A percentile compares a stretch with the other conserved stretches of the same genome.
phyloP scores from a whole-genome alignment of 1,140 invertebrate species.

The Hylyphantes graminicola region DNA sequence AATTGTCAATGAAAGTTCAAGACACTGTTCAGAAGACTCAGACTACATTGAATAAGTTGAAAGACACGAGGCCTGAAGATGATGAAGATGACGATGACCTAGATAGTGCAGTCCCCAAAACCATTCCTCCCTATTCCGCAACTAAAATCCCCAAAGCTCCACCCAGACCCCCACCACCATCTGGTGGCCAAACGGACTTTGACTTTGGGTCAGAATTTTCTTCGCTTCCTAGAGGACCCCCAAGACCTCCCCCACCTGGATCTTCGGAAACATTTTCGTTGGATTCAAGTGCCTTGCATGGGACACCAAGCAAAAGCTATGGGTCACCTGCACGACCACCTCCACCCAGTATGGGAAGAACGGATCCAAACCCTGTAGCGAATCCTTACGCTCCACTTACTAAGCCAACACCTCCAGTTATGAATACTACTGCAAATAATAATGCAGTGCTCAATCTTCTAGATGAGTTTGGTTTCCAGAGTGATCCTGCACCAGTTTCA shows the following conservation, averaged over 20 bases:
- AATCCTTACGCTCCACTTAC: neutral
- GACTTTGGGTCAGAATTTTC: conserved; percentile 40
- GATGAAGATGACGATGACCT: conserved; percentile 61
- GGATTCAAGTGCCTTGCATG: conserved; percentile 59
- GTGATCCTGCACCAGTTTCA: conserved; percentile 41
- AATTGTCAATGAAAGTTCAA: conserved; percentile 69
- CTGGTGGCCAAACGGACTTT: conserved; percentile 45
- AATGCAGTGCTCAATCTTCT: conserved; percentile 71
- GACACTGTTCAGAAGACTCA: conserved; percentile 67
- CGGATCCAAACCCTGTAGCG: neutral
- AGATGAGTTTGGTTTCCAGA: conserved; percentile 69
- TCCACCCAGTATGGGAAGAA: conserved; percentile 19
- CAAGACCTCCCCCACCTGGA: conserved; percentile 53
- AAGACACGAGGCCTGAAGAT: conserved; percentile 58
- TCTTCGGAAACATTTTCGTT: conserved; percentile 33
- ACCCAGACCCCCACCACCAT: conserved; percentile 49
- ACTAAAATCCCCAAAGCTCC: conserved; percentile 42
- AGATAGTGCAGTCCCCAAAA: conserved; percentile 51
- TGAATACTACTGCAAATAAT: conserved; percentile 68
- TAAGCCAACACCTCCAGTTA: conserved; percentile 75
- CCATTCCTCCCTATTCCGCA: conserved; percentile 21
- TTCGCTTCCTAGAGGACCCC: conserved; percentile 42
- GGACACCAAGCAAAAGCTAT: conserved; percentile 30
- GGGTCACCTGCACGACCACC: conserved; percentile 50
- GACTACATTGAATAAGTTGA: conserved; percentile 66